phyloP scores from a whole-genome alignment of 1,140 invertebrate genomes.

The Hylaeus volcanicus region DNA sequence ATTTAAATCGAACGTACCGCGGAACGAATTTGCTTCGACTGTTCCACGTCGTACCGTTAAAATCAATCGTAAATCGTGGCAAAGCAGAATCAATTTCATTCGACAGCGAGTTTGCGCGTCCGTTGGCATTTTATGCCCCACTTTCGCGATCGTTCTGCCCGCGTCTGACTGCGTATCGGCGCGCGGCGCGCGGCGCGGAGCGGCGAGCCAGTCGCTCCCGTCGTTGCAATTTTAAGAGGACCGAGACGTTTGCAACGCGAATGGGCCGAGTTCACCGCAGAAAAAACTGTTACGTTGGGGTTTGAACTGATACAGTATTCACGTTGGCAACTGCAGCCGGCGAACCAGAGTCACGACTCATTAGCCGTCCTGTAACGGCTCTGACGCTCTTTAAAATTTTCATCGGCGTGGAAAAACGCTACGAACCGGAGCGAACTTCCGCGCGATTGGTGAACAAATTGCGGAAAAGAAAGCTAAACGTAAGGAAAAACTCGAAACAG shows the following conservation, averaged over 20 bases:
- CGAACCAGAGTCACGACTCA: constrained; percentile 42
- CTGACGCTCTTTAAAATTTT: constrained; percentile 43
- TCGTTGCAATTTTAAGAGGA: constrained; percentile 8
- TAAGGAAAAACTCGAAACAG: too few relatives aligned
- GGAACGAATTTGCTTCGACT: too few relatives aligned
- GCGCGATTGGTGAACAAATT: constrained; percentile 49
- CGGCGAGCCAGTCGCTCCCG: not conserved
- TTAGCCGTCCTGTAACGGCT: constrained; percentile 36
- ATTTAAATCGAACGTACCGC: too few relatives aligned
- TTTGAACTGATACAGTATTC: constrained; percentile 46
- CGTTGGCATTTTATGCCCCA: not conserved
- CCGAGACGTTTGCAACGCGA: constrained; percentile 6
- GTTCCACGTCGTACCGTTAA: too few relatives aligned
- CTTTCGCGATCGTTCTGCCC: not conserved
- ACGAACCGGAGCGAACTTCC: constrained; percentile 6
- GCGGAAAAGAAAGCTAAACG: not conserved
- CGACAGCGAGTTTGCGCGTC: not conserved
- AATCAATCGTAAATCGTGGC: not conserved
- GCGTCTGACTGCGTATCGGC: not conserved
- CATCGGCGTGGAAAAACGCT: constrained; percentile 43
- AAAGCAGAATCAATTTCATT: not conserved
- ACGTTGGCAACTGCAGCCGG: constrained; percentile 29
- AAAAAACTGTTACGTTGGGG: not conserved
- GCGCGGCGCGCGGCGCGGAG: too few relatives aligned
- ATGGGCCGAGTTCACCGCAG: constrained; percentile 31